phyloP scores from a whole-genome alignment of 2,888 invertebrate species.

The Diadegma fenestrale region DNA sequence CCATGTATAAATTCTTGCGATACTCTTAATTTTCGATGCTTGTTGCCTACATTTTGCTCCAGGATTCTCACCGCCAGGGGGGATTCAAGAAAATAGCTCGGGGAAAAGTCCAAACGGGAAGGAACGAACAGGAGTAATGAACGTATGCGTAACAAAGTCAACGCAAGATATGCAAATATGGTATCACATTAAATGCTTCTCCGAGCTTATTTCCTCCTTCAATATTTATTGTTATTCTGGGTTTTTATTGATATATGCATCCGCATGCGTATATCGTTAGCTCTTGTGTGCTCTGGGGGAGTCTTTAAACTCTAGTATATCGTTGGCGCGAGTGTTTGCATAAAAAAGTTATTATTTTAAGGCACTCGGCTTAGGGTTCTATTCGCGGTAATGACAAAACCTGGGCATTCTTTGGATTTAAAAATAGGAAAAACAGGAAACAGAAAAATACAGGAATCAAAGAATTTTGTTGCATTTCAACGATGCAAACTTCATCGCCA shows the following conservation, averaged over 20 bases:
- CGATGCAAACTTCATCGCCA: no score
- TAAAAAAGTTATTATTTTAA: conserved; percentile 46
- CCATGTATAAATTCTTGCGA: conserved; percentile 72
- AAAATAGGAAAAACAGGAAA: no score
- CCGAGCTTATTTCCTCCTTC: conserved; percentile 65
- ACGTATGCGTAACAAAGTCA: conserved; percentile 49
- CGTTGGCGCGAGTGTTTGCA: conserved; percentile 49
- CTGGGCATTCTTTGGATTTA: neutral
- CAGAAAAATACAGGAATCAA: no score
- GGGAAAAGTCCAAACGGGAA: conserved; percentile 49
- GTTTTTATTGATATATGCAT: neutral
- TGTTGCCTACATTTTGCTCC: conserved; percentile 18
- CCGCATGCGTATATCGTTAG: conserved; percentile 27
- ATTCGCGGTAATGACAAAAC: neutral
- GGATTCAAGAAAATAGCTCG: conserved; percentile 30
- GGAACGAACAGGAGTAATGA: neutral
- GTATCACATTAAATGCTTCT: conserved; percentile 66
- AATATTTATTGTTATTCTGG: conserved; percentile 65
- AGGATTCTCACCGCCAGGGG: conserved; percentile 23
- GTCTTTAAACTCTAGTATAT: conserved; percentile 64
- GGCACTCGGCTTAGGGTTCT: conserved; percentile 27
- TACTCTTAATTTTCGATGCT: conserved; percentile 25
- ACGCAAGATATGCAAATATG: conserved; percentile 72
- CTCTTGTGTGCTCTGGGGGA: conserved; percentile 57
- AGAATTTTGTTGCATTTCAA: no score